These are phyloP conservation scores for Chironomus tentans DNA, from an alignment of 2,888 invertebrate genomes.

Conservation along the genomic window DNA sequence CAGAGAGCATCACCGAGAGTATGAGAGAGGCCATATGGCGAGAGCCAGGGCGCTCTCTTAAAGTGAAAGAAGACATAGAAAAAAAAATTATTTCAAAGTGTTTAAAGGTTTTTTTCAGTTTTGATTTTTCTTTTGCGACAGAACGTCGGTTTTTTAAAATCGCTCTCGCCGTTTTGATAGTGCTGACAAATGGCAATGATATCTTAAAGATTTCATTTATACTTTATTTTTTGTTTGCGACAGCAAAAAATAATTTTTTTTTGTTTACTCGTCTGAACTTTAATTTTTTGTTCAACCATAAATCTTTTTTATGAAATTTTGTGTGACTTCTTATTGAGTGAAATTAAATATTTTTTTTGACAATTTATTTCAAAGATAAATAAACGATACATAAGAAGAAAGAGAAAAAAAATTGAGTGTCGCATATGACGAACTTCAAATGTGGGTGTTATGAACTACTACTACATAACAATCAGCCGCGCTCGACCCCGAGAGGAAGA, in stretches of 20 bases:
- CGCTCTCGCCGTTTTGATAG: background rate
- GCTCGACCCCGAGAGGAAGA: background rate
- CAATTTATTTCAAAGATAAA: background rate
- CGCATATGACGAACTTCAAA: constrained; percentile 10
- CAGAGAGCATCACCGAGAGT: background rate
- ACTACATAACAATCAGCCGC: background rate
- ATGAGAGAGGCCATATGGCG: background rate
- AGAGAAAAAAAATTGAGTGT: background rate
- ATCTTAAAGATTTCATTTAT: background rate
- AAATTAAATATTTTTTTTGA: background rate
- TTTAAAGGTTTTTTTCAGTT: constrained; percentile 15
- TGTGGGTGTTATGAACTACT: constrained; percentile 22
- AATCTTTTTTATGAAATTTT: no score
- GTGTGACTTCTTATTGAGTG: background rate
- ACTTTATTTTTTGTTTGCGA: background rate
- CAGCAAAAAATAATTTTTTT: background rate
- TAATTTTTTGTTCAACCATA: background rate
- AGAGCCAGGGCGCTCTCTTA: background rate
- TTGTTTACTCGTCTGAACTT: background rate
- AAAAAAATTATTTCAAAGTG: background rate
- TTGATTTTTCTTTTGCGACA: constrained; percentile 14
- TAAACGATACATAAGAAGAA: background rate
- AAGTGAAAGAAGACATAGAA: constrained; percentile 14
- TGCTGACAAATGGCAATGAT: background rate
- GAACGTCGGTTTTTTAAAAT: background rate